Conservation (phyloP, 2,888 invertebrate genomes). For the Morpho helenor region DNA sequence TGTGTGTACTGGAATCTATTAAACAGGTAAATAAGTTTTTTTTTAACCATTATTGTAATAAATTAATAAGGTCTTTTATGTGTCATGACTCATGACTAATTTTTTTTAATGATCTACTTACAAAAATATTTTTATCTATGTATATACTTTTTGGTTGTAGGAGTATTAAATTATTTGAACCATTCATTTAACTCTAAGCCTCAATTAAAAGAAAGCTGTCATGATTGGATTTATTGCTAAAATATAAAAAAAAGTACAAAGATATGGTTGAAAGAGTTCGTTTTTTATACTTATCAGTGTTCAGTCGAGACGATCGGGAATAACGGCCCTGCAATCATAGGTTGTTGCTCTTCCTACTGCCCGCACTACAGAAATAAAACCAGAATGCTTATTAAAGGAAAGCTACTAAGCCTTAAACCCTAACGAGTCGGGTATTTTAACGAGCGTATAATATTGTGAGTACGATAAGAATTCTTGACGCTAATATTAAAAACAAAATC, state of each 20-base stretch:
- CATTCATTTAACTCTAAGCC: background rate
- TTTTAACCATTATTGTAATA: background rate
- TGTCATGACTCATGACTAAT: slow-evolving; percentile 1
- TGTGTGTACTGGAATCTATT: slow-evolving; percentile 62
- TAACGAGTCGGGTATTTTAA: slow-evolving; percentile 15
- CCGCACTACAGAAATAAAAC: slow-evolving; percentile 54
- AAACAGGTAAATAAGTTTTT: slow-evolving; percentile 64
- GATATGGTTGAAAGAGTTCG: slow-evolving; percentile 38
- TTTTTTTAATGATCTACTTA: background rate
- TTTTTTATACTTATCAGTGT: slow-evolving; percentile 52
- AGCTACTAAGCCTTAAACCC: slow-evolving; percentile 30
- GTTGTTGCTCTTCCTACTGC: slow-evolving; percentile 75
- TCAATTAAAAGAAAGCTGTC: too few species aligned
- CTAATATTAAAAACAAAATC: background rate
- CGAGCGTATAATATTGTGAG: slow-evolving; percentile 2
- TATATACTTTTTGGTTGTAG: too few species aligned
- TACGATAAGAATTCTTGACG: background rate
- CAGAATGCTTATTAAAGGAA: slow-evolving; percentile 48
- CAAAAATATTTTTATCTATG: too few species aligned
- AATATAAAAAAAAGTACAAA: slow-evolving; percentile 14
- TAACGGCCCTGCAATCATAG: slow-evolving; percentile 79
- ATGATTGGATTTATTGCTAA: slow-evolving; percentile 2
- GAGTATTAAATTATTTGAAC: background rate
- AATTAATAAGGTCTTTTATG: background rate
- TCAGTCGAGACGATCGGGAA: slow-evolving; percentile 62